Base-by-base conservation (phyloP, 2,797 vertebrate species). In the Dromococcyx pavoninus region DNA sequence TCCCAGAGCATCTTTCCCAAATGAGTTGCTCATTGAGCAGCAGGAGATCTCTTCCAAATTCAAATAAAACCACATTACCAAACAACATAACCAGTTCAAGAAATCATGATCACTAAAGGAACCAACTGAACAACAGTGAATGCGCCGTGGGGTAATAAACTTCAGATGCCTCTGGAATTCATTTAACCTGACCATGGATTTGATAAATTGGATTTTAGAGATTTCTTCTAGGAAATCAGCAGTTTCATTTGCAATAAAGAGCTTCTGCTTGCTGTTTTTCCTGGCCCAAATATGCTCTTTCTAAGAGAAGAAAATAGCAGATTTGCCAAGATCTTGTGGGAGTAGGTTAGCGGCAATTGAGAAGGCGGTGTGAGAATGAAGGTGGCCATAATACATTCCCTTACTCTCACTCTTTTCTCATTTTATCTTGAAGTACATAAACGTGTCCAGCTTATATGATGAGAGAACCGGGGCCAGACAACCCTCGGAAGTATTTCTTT, bases 41-140 rank as follows among this genome's bases (percentile, higher is more conserved):
- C 54, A 91, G 72, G 85, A 93, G 81, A 88, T 24, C 13, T 85
- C 75, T 82, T 74, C 72, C 72, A 73, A 86, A 88, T 83, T 74
- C 10, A 88, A 83, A 79, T 43, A 67, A 91, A 89, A 46, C 37
- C 69, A 69, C 57, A 74, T 57, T 44, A 87, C 21, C 50, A 66
- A 82, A 51, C 17, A 86, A 66, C 17, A 81, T 15, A 89, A 50
- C 17, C 64, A 89, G 44, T 48, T 89, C 12, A 67, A 82, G 67
- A 91, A 91, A 76, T 41, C 28, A 48, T 0, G 7, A 86, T 79
- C 74, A 60, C n/a, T 92, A 73, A 82, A 85, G 48, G 39, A 91
- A 92, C 72, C 64, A 82, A 74, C 28, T 33, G 74, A 93, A 82
- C 22, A 91, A 57, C 28, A 86, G 48, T 13, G 19, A 91, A 41